phyloP scores from a whole-genome alignment of 2,888 invertebrate species.

The Lathronympha strigana region DNA sequence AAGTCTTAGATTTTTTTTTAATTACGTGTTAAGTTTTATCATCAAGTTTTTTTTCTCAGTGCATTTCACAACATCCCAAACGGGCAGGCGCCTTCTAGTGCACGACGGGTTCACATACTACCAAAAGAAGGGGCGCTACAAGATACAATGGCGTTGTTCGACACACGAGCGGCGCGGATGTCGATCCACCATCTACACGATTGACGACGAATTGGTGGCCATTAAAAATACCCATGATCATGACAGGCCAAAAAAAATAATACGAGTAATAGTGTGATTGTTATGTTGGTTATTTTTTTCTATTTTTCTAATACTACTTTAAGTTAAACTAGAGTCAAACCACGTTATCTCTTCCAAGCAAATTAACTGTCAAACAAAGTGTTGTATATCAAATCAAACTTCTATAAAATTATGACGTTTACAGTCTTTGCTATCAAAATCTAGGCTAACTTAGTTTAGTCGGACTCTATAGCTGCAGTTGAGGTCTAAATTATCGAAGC shows the following conservation, averaged over 20 bases:
- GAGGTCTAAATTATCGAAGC: too few species aligned
- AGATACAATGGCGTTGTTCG: constrained; percentile 10
- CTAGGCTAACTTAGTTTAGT: too few species aligned
- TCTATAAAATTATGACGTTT: too few species aligned
- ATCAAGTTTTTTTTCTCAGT: neutral
- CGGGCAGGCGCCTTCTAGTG: constrained; percentile 18
- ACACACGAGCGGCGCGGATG: constrained; percentile 18
- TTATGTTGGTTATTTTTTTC: too few species aligned
- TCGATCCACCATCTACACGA: constrained; percentile 15
- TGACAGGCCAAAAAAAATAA: neutral
- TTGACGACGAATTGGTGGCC: constrained; percentile 15
- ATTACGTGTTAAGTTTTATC: neutral
- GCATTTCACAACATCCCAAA: neutral
- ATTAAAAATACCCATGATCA: constrained; percentile 15
- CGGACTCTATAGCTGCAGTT: too few species aligned
- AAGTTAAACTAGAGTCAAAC: too few species aligned
- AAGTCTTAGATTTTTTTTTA: neutral
- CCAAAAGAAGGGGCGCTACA: neutral
- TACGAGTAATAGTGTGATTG: too few species aligned
- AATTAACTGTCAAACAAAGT: too few species aligned
- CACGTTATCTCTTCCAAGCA: too few species aligned
- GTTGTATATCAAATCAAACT: too few species aligned
- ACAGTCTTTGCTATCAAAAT: too few species aligned
- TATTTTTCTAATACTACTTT: too few species aligned
- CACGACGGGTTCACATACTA: constrained; percentile 18